These are phyloP conservation scores for Karalla daura DNA, from an alignment of 2,797 vertebrate species.

Conservation along the genomic window DNA sequence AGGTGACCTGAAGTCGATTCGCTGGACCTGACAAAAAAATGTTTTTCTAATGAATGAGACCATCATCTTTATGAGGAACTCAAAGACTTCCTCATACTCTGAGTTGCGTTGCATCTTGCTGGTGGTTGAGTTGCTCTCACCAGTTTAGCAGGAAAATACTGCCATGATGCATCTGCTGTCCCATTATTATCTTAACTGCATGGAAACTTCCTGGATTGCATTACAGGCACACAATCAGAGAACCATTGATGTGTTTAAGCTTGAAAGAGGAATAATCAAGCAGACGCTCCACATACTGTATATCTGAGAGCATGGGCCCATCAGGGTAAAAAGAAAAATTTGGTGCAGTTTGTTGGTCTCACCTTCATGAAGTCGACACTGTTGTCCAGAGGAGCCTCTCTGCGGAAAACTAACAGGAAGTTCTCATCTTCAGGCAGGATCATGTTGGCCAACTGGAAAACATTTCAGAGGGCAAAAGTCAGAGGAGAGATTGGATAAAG, in stretches of 20 bases:
- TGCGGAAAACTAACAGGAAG: conserved; percentile 93
- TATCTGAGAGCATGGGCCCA: too few relatives aligned
- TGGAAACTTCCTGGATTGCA: not conserved
- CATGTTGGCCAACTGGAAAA: conserved; percentile 90
- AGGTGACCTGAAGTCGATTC: too few relatives aligned
- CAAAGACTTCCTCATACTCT: conserved; percentile 11
- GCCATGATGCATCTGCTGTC: not conserved
- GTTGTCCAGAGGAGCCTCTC: conserved; percentile 93
- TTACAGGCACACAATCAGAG: not conserved
- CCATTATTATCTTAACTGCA: not conserved
- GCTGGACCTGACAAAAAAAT: too few relatives aligned
- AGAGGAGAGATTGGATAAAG: conserved; percentile 5
- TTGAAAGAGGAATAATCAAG: not conserved
- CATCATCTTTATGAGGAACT: too few relatives aligned
- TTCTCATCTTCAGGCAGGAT: conserved; percentile 94
- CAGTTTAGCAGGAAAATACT: not conserved
- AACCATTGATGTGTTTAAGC: not conserved
- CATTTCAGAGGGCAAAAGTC: conserved; percentile 6
- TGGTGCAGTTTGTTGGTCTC: not conserved
- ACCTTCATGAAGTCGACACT: conserved; percentile 98
- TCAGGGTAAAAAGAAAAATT: too few relatives aligned
- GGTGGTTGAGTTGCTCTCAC: not conserved
- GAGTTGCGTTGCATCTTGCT: not conserved
- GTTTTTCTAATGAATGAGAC: too few relatives aligned
- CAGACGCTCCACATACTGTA: too few relatives aligned